Evolutionary conservation across 2,888 invertebrate genomes (phyloP), one percentile per base, ranked within the genome.

Genomic region (Ethmia dodecea): DNA sequence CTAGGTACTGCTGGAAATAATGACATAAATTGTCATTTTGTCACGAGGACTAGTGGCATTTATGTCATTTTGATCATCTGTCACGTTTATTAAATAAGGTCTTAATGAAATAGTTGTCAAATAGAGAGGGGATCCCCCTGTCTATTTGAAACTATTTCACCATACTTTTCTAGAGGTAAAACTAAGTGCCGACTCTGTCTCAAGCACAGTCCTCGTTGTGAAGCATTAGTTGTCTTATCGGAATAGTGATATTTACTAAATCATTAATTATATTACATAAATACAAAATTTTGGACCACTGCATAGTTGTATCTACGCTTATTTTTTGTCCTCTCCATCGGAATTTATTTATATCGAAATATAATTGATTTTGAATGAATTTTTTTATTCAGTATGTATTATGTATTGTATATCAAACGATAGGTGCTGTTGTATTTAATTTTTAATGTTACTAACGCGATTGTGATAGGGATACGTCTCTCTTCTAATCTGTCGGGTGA

Each of bases 401-500:
- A 67, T 67, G 26, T 18, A 5, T 72, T 71, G 63, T 76, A 71
- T 77, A 71, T 78, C 76, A 72, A 72, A 69, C 65, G 56, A 70
- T 77, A 78, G 84, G 84, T 84, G 83, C 84, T 84, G 78, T 74
- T 76, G 71, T 72, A 70, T 78, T 76, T 80, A 71, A 72, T 80
- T 77, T 73, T 70, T 76, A 76, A 75, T 72, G 58, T 71, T 69
- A 74, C 68, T 70, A 64, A 72, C 62, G 63, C 69, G 56, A 71
- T 72, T 77, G 77, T 81, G 77, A 81, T 79, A 78, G 63, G 58
- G 61, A 63, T 67, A 55, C 61, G 72, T 70, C 77, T 79, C 77
- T 80, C 75, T 76, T 71, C 60, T 75, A 68, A 69, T 67, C 70
- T 70, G 64, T 72, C 62, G 60, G 66, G 69, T 70, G 67, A 71